Evolutionary conservation across 2,888 invertebrate species (phyloP), one percentile per base, ranked within the genome.

Genomic region (Cheilosia scutellata): DNA sequence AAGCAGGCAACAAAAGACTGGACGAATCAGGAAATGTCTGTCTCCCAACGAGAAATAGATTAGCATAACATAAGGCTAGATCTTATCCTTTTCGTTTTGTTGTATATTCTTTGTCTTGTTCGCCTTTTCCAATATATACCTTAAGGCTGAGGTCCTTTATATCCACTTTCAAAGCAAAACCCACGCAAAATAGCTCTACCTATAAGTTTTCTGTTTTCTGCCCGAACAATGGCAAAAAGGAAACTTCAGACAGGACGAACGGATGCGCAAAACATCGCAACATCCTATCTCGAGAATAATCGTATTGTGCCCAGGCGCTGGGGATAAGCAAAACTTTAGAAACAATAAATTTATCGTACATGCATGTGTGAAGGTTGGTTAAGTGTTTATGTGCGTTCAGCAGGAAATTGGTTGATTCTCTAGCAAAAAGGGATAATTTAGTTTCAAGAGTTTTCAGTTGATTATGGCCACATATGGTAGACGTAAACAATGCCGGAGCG

Each of bases 31-130:
- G 60, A 77, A 83, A 65, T 68, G 72, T 49, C 72, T 83, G 68
- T 62, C 25, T 68, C 68, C 16, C 51, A 70, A 74, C 72, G 62
- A 68, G 74, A 74, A 74, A 84, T 71, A 84, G 84, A 84, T 84
- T 79, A 79, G 84, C 84, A 84, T 84, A 84, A 70, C 79, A 84
- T 80, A 83, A 78, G 83, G 68, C 74, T 83, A 65, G 72, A 74
- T 78, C 58, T 53, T 75, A 65, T 75, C 68, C 63, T 63, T 71
- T 60, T 76, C 20, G n/a, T 47, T 33, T 55, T 60, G 40, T 58
- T 66, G 37, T 37, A 3, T 31, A 62, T 57, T 57, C 7, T 44
- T 42, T 7, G 16, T 65, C 11, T 63, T 49, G 5, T 29, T 57
- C 55, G 25, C 29, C 42, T 51, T 83, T 83, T 63, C 62, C 66